Evolutionary conservation across 2,113 vertebrate genomes (phyloP).

Genomic region (Eptesicus fuscus): DNA sequence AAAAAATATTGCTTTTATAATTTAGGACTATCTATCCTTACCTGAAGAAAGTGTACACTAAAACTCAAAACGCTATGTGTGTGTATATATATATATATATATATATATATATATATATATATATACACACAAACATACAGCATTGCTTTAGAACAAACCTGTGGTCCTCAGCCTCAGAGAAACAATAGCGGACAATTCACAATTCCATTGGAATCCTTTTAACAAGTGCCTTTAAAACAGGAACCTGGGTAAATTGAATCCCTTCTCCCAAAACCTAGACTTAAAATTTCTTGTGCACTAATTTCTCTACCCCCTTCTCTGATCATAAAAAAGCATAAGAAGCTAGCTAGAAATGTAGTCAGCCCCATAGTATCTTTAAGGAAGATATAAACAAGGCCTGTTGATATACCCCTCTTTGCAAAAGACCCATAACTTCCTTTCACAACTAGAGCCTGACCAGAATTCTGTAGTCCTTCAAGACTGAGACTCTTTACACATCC

Average conservation of each 20-base stretch:
- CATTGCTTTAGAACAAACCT: not conserved
- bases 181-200: not conserved
- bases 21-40: not conserved
- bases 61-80: not conserved
- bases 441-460: not conserved
- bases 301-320: not conserved
- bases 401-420: not conserved
- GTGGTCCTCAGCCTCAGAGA: not conserved
- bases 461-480: not conserved
- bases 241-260: not conserved
- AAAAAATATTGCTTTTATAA: conserved; percentile 13
- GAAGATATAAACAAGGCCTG: not conserved
- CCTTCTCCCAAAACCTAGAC: not conserved
- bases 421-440: not conserved
- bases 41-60: not conserved
- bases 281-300: not conserved
- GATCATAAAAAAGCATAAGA: not conserved
- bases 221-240: not conserved
- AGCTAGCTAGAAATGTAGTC: not conserved
- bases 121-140: no score
- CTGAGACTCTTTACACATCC: not conserved
- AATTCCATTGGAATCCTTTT: not conserved
- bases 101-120: no score
- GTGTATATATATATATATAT: not conserved
- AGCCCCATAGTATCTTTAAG: not conserved